These are phyloP conservation scores for Hirudo medicinalis DNA, from an alignment of 1,140 invertebrate genomes.

Conservation along the genomic window DNA sequence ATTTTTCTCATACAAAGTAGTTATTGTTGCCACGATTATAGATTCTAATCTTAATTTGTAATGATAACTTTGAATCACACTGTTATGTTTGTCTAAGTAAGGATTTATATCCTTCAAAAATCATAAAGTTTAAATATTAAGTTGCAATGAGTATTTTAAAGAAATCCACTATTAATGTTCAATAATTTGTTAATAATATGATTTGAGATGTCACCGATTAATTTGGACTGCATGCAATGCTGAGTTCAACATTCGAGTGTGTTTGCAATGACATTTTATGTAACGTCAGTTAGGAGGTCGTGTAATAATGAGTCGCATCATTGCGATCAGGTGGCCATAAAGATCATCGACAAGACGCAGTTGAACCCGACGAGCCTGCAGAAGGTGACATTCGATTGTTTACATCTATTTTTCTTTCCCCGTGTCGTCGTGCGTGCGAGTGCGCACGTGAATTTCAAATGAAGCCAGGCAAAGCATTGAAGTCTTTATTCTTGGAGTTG, in stretches of 20 bases:
- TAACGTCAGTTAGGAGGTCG: no score
- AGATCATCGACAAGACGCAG: constrained; percentile 99
- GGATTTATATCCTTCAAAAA: no score
- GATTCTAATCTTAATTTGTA: background rate
- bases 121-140: no score
- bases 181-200: no score
- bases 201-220: no score
- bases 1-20: background rate
- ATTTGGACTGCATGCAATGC: no score
- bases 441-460: background rate
- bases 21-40: background rate
- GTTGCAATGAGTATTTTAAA: no score
- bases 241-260: no score
- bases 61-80: background rate
- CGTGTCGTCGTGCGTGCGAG: background rate
- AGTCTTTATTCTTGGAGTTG: no score
- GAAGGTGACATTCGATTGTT: constrained; percentile 52
- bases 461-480: no score
- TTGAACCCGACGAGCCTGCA: constrained; percentile 94
- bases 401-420: background rate
- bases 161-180: no score
- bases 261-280: no score
- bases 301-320: constrained; percentile 20
- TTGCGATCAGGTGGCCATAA: constrained; percentile 72
- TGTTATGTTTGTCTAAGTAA: background rate